These are phyloP conservation scores for Damaliscus lunatus DNA, from an alignment of 2,113 vertebrate species.

Conservation along the genomic window DNA sequence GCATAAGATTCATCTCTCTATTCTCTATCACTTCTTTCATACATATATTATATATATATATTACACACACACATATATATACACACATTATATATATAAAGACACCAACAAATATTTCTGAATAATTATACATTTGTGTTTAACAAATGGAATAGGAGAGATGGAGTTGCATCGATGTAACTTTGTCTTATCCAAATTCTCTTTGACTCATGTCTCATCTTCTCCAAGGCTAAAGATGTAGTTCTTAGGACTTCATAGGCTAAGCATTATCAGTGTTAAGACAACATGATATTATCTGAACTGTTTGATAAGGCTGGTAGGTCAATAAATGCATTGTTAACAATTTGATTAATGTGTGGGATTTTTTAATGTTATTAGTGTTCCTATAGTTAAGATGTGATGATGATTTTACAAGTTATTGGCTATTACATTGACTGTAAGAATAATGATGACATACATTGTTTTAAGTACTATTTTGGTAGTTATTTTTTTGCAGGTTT, in stretches of 20 bases:
- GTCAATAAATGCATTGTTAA: neutral
- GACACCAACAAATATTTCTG: neutral
- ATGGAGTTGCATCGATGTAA: neutral
- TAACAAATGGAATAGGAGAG: neutral
- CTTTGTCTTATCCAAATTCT: neutral
- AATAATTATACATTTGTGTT: neutral
- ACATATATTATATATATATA: neutral
- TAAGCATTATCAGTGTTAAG: neutral
- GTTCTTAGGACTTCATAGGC: neutral
- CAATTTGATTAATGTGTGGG: neutral
- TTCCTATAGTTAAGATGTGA: neutral
- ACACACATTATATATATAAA: neutral
- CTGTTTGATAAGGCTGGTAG: neutral
- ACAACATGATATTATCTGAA: neutral
- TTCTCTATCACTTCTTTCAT: neutral
- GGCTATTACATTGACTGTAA: neutral
- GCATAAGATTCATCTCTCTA: neutral
- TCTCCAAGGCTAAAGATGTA: neutral
- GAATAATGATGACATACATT: neutral
- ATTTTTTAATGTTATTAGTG: neutral
- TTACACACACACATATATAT: neutral
- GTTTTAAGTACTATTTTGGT: neutral
- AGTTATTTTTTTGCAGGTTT: neutral
- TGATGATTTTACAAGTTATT: neutral
- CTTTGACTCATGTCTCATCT: neutral